Evolutionary conservation across 2,113 vertebrate species (phyloP).

Genomic region (Chiloscyllium plagiosum): DNA sequence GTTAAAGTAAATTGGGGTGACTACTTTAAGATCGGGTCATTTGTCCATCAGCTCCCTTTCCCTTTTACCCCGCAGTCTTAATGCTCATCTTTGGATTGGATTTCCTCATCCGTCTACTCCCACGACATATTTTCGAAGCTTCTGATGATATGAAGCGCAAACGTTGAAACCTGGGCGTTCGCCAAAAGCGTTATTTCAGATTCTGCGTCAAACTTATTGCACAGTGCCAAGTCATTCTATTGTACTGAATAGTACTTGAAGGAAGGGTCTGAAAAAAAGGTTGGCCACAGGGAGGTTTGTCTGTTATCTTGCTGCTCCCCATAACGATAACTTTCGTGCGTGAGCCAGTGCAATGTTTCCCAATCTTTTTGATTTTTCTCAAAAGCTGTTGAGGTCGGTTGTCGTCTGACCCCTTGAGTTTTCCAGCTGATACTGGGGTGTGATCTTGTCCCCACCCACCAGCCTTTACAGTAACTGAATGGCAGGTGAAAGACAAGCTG

Average conservation of each 20-base stretch:
- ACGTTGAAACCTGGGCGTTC: constrained; percentile 3
- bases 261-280: neutral
- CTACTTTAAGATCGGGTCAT: neutral
- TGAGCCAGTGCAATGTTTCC: neutral
- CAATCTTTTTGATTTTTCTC: neutral
- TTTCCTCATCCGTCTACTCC: neutral
- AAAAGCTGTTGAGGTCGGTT: neutral
- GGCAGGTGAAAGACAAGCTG: neutral
- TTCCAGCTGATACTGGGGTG: constrained; percentile 9
- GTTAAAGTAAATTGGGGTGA: neutral
- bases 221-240: constrained; percentile 22
- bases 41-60: too few species aligned
- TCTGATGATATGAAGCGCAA: neutral
- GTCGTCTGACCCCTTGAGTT: neutral
- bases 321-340: neutral
- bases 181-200: constrained; percentile 20
- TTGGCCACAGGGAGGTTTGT: neutral
- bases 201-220: constrained; percentile 21
- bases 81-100: neutral
- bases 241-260: neutral
- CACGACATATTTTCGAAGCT: neutral
- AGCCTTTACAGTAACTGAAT: neutral
- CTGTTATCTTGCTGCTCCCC: neutral
- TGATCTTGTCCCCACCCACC: constrained; percentile 9
- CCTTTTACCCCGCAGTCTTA: neutral